A percentile compares a stretch with the other conserved stretches of the same genome.
Conservation (phyloP, 2,797 vertebrate genomes). For the Hydrolagus colliei region DNA sequence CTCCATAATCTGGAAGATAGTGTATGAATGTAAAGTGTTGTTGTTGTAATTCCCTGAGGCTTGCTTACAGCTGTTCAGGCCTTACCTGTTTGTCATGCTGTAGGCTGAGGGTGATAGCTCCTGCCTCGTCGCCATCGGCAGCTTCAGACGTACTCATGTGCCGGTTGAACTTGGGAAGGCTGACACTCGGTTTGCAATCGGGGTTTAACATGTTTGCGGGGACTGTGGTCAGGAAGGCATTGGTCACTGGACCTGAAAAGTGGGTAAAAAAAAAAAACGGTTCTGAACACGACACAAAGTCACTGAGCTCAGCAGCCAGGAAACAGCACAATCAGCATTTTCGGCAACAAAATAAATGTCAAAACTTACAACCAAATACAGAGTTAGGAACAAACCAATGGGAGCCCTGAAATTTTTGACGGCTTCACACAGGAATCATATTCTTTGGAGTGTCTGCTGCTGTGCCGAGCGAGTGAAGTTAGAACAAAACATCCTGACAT, state of each 20-base stretch:
- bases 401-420: too few relatives aligned
- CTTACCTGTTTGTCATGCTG: constrained; percentile 66
- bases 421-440: too few relatives aligned
- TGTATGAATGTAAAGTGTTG: too few relatives aligned
- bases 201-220: constrained; percentile 80
- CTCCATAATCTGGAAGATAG: too few relatives aligned
- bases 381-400: too few relatives aligned
- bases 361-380: background rate
- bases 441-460: too few relatives aligned
- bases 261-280: rapidly evolving
- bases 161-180: constrained; percentile 77
- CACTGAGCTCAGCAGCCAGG: background rate
- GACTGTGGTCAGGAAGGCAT: constrained; percentile 63
- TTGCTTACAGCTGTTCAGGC: background rate
- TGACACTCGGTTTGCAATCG: constrained; percentile 69
- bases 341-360: background rate
- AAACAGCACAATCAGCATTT: background rate
- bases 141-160: constrained; percentile 72
- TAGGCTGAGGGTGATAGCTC: constrained; percentile 68
- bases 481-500: too few relatives aligned
- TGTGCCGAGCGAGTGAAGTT: too few relatives aligned
- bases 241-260: constrained; percentile 63
- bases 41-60: too few relatives aligned
- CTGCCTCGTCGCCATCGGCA: constrained; percentile 50
- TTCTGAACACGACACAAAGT: background rate